Evolutionary conservation across 2,888 invertebrate genomes (phyloP).

Genomic region (Drosophila pseudotakahashii): DNA sequence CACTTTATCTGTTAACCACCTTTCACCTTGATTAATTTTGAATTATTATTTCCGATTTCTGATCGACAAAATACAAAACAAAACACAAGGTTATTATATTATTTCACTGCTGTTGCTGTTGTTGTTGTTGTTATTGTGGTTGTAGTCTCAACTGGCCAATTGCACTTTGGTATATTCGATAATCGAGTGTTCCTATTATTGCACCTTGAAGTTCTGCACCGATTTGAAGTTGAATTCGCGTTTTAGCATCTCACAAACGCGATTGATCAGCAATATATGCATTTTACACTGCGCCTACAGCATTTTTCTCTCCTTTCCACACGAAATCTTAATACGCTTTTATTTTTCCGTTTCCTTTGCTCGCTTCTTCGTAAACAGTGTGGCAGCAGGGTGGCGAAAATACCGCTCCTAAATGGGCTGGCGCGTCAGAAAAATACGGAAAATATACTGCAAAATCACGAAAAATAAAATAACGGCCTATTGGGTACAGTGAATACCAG

Average conservation of each 20-base stretch:
- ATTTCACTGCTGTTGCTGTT: slow-evolving; percentile 32
- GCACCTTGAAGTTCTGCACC: slow-evolving; percentile 73
- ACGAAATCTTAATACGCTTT: slow-evolving; percentile 54
- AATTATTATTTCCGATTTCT: slow-evolving; percentile 25
- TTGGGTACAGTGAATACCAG: not conserved
- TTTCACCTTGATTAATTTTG: slow-evolving; percentile 10
- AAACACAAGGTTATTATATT: slow-evolving; percentile 61
- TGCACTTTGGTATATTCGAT: slow-evolving; percentile 40
- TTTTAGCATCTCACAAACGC: slow-evolving; percentile 52
- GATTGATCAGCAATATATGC: slow-evolving; percentile 56
- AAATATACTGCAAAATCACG: not conserved
- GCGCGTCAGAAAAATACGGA: not conserved
- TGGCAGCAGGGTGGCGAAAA: slow-evolving; percentile 17
- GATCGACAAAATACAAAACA: slow-evolving; percentile 38
- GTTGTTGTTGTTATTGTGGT: slow-evolving; percentile 58
- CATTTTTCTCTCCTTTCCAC: slow-evolving; percentile 55
- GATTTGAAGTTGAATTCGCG: slow-evolving; percentile 58
- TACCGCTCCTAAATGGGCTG: not conserved
- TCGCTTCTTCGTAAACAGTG: slow-evolving; percentile 35
- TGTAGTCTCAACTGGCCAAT: slow-evolving; percentile 46
- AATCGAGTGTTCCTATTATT: slow-evolving; percentile 48
- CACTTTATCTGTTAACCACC: slow-evolving; percentile 46
- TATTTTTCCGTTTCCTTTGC: slow-evolving; percentile 51
- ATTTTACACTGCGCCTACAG: slow-evolving; percentile 71
- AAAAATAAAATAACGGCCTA: not conserved